Base-by-base conservation (phyloP, 2,113 vertebrate species). In the Peromyscus maniculatus region DNA sequence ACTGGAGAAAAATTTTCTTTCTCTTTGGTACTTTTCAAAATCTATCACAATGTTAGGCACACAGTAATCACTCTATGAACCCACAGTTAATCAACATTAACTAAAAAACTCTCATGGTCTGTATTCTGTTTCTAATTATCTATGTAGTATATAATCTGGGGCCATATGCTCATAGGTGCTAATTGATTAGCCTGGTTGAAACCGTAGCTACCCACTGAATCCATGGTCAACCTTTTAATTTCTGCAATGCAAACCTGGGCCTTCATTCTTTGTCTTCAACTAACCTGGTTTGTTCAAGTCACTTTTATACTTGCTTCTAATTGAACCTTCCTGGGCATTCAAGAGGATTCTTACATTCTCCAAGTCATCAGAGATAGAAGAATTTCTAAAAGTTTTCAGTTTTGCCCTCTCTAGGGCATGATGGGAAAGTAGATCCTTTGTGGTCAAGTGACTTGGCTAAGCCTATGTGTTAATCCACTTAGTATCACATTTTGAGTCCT, bases 91-190 rank as follows among this genome's bases (percentile, higher is more conserved):
- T 92, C 88, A 92, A 71, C 1, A 67, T 33, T 95, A 83, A 83
- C 67, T 80, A 77, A 87, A 87, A 94, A 94, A 69, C 55, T 78
- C 91, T 89, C 67, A 67, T 69, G 46, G n/a, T 74, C 77, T 95
- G 62, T 62, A 78, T 93, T 96, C 94, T 97, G 97, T 96, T 97
- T 98, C 66, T 95, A 83, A 97, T 97, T 95, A 96, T 69, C 91
- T 89, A 17, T 13, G 4, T 71, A 46, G 82, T 95, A 78, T 69
- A 49, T 97, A 71, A 86, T 89, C 33, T 78, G 57, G 59, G 26
- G 77, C 55, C 96, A 91, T 26, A 72, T 96, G 95, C 67, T 89
- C 46, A 59, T 74, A 97, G 94, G 91, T 95, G 94, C 55, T 96
- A 91, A 94, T 43, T 86, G 96, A 95, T 82, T 57, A 66, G 83